Percentiles rank a stretch among this genome's conserved stretches.
Evolutionary conservation across 2,888 invertebrate genomes (phyloP).

Genomic region (Iphiclides podalirius): DNA sequence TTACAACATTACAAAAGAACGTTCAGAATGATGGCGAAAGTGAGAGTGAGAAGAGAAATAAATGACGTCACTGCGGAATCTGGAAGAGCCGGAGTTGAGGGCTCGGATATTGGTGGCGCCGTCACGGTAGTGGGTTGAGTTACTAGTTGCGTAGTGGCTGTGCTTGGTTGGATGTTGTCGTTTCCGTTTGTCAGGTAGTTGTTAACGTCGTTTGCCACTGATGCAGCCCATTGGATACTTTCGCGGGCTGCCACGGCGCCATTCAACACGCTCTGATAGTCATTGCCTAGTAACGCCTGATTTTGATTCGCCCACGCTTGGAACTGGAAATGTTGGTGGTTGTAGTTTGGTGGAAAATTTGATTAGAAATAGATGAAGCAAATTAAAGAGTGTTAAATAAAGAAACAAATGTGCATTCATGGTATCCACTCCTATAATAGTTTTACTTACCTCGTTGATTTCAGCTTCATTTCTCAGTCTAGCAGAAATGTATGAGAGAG

Average conservation of each 20-base stretch:
- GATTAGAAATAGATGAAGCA: too few species aligned
- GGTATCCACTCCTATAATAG: too few species aligned
- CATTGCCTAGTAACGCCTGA: slow-evolving; percentile 35
- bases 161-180: slow-evolving; percentile 26
- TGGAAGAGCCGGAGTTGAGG: slow-evolving; percentile 47
- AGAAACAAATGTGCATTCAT: too few species aligned
- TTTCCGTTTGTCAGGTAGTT: slow-evolving; percentile 44
- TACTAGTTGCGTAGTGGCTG: slow-evolving; percentile 22
- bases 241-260: slow-evolving; percentile 37
- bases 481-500: slow-evolving; percentile 52
- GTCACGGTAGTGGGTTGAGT: slow-evolving; percentile 31
- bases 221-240: slow-evolving; percentile 45
- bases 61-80: slow-evolving; percentile 47
- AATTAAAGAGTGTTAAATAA: too few species aligned
- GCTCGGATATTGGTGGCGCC: slow-evolving; percentile 35
- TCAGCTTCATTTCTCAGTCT: slow-evolving; percentile 47
- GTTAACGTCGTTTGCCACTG: slow-evolving; percentile 41
- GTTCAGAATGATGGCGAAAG: slow-evolving; percentile 41
- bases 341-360: neutral
- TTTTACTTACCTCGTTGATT: slow-evolving; percentile 41
- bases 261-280: slow-evolving; percentile 34
- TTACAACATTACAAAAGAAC: slow-evolving; percentile 38
- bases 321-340: slow-evolving; percentile 45
- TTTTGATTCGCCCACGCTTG: slow-evolving; percentile 48
- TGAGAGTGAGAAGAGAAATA: slow-evolving; percentile 42